Conservation (phyloP, 2,888 invertebrate genomes). For the Tortrix viridana region DNA sequence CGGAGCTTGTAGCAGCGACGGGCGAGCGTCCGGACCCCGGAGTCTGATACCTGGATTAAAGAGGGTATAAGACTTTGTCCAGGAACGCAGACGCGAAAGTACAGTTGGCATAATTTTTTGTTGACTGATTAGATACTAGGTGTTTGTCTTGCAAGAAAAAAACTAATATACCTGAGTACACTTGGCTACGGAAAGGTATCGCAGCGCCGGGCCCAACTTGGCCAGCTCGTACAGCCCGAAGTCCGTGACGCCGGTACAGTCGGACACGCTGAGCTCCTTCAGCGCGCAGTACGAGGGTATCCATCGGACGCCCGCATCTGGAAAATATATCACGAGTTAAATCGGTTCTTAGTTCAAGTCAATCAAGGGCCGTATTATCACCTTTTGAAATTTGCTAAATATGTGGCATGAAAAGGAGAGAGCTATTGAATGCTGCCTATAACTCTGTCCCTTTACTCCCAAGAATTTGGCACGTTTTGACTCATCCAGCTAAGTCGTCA, state of each 20-base stretch:
- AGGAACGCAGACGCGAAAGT: too few species aligned
- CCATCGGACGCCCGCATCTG: slow-evolving; percentile 95
- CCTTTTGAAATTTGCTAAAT: too few species aligned
- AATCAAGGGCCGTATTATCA: too few species aligned
- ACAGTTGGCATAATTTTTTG: too few species aligned
- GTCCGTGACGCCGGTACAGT: slow-evolving; percentile 95
- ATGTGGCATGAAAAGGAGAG: too few species aligned
- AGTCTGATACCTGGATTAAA: slow-evolving; percentile 89
- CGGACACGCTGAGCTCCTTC: slow-evolving; percentile 94
- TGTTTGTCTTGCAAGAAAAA: too few species aligned
- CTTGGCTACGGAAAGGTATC: slow-evolving; percentile 96
- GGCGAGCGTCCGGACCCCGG: slow-evolving; percentile 94
- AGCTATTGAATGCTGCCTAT: too few species aligned
- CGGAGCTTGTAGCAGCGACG: slow-evolving; percentile 94
- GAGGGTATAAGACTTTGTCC: background rate
- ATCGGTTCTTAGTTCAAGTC: too few species aligned
- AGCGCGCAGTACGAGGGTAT: slow-evolving; percentile 95
- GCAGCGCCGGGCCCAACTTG: slow-evolving; percentile 93
- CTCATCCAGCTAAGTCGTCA: too few species aligned
- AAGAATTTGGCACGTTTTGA: too few species aligned
- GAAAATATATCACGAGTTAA: slow-evolving; percentile 47
- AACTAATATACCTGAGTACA: slow-evolving; percentile 90
- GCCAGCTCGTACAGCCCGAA: slow-evolving; percentile 96
- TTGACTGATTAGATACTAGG: too few species aligned
- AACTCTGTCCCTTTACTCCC: too few species aligned